Conservation (phyloP, 2,113 vertebrate genomes). For the Promerops cafer region DNA sequence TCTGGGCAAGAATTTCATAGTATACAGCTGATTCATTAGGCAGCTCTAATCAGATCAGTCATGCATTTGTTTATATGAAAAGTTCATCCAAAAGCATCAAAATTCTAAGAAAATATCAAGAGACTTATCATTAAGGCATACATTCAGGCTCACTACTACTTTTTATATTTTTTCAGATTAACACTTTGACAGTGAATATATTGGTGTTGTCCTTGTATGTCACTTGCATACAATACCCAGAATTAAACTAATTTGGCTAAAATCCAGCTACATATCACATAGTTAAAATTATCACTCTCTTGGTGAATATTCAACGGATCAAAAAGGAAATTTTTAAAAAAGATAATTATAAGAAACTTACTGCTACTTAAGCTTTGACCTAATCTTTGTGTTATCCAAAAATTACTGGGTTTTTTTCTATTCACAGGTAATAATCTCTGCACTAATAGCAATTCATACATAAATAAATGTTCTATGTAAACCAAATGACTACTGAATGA, state of each 20-base stretch:
- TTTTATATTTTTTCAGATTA: conserved; percentile 43
- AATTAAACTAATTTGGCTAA: conserved; percentile 63
- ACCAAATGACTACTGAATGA: neutral
- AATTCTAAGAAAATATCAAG: conserved; percentile 27
- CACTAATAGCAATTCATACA: neutral
- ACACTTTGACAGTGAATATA: conserved; percentile 31
- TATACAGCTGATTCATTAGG: conserved; percentile 28
- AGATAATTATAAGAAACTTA: conserved; percentile 36
- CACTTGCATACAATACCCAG: conserved; percentile 32
- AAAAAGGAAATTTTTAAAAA: conserved; percentile 54
- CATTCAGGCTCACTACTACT: neutral
- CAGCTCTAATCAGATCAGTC: conserved; percentile 30
- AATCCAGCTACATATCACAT: conserved; percentile 59
- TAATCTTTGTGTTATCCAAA: conserved; percentile 4
- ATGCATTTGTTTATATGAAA: conserved; percentile 40
- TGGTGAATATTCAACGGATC: conserved; percentile 63
- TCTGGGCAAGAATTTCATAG: conserved; percentile 28
- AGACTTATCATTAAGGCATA: conserved; percentile 30
- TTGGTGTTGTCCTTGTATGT: conserved; percentile 56
- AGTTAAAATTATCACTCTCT: conserved; percentile 60
- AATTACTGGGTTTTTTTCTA: neutral
- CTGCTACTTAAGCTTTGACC: conserved; percentile 43
- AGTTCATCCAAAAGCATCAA: conserved; percentile 43
- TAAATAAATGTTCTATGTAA: neutral
- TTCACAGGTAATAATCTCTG: neutral